Evolutionary conservation across 2,888 invertebrate species (phyloP).

Genomic region (Elmis aenea): DNA sequence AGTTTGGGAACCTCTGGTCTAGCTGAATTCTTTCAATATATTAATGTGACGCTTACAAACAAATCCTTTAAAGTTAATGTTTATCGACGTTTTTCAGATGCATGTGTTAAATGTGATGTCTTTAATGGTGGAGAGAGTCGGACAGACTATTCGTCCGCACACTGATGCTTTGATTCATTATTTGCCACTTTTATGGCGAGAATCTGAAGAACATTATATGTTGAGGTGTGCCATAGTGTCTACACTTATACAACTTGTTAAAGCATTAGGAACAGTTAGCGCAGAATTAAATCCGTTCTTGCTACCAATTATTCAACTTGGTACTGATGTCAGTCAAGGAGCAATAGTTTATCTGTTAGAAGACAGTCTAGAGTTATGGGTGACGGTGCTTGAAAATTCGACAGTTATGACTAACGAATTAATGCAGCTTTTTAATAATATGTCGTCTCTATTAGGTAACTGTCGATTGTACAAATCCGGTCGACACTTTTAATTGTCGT

Average conservation of each 20-base stretch:
- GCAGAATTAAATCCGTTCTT: conserved; percentile 57
- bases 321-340: conserved; percentile 38
- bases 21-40: too few relatives aligned
- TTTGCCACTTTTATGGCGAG: conserved; percentile 83
- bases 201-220: conserved; percentile 84
- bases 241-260: conserved; percentile 79
- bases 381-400: conserved; percentile 74
- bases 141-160: conserved; percentile 66
- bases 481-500: too few relatives aligned
- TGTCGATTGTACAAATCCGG: too few relatives aligned
- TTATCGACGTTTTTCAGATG: conserved; percentile 63
- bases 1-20: too few relatives aligned
- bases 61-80: too few relatives aligned
- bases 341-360: conserved; percentile 87
- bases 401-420: conserved; percentile 61
- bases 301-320: conserved; percentile 39
- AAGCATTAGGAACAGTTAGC: conserved; percentile 58
- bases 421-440: conserved; percentile 68
- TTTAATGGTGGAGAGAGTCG: conserved; percentile 82
- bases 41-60: too few relatives aligned
- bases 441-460: conserved; percentile 68
- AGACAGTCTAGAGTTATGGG: conserved; percentile 89
- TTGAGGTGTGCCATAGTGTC: conserved; percentile 85
- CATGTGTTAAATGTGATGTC: conserved; percentile 86
- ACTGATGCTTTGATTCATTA: conserved; percentile 70